Percentiles rank a stretch among this genome's conserved stretches.
Conservation (phyloP, 2,888 invertebrate genomes). For the Campopleginae sp. region DNA sequence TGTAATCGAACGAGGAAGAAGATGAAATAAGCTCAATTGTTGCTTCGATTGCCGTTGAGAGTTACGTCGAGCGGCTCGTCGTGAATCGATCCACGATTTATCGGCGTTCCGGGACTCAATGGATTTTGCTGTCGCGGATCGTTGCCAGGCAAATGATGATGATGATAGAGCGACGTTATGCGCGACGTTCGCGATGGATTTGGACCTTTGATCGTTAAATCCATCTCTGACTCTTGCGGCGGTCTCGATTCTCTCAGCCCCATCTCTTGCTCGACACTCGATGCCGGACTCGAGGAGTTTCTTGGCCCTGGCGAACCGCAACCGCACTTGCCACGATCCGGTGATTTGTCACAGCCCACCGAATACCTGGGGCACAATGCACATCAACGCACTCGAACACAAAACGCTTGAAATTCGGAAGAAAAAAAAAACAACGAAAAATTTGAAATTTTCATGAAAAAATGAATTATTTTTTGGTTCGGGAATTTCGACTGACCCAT, state of each 20-base stretch:
- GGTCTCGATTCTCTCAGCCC: slow-evolving; percentile 58
- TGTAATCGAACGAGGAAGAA: slow-evolving; percentile 21
- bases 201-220: slow-evolving; percentile 81
- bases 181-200: slow-evolving; percentile 73
- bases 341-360: slow-evolving; percentile 79
- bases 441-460: neutral
- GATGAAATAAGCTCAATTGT: slow-evolving; percentile 63
- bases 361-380: slow-evolving; percentile 73
- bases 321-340: slow-evolving; percentile 79
- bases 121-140: slow-evolving; percentile 70
- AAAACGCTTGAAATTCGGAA: neutral
- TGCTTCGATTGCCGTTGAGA: slow-evolving; percentile 79
- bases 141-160: slow-evolving; percentile 75
- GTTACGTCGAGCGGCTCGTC: slow-evolving; percentile 83
- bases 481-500: slow-evolving; percentile 73
- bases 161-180: slow-evolving; percentile 73
- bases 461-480: neutral
- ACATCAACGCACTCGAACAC: neutral
- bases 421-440: neutral
- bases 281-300: slow-evolving; percentile 74
- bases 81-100: slow-evolving; percentile 69
- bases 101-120: slow-evolving; percentile 73
- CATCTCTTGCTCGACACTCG: slow-evolving; percentile 68
- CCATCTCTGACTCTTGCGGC: slow-evolving; percentile 82
- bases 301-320: slow-evolving; percentile 78